A percentile compares a stretch with the other conserved stretches of the same genome.
These are phyloP conservation scores for Lycophotia porphyrea DNA, from an alignment of 2,888 invertebrate species.

Conservation along the genomic window DNA sequence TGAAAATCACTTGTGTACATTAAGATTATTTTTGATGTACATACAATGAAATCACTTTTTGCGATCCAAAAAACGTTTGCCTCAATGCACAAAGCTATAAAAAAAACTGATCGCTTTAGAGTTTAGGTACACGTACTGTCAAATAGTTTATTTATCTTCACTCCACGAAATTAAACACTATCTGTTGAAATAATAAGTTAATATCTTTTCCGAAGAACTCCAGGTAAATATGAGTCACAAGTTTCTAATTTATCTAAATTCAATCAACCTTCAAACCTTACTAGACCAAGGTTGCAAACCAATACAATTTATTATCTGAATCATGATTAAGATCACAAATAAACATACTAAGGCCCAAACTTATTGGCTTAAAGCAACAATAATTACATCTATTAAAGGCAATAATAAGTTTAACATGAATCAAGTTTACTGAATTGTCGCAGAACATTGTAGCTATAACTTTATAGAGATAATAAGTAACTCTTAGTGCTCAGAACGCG, in stretches of 20 bases:
- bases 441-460: conserved; percentile 18
- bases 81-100: too few relatives aligned
- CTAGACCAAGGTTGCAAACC: conserved; percentile 26
- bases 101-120: too few relatives aligned
- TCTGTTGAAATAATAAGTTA: neutral
- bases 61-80: too few relatives aligned
- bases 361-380: neutral
- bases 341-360: neutral
- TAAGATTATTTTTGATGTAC: too few relatives aligned
- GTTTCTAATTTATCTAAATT: conserved; percentile 19
- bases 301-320: conserved; percentile 32
- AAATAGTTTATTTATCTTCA: too few relatives aligned
- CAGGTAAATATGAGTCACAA: conserved; percentile 11
- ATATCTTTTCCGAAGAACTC: too few relatives aligned
- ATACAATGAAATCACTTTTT: too few relatives aligned
- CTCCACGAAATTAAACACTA: neutral
- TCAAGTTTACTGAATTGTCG: conserved; percentile 37
- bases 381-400: conserved; percentile 31
- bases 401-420: conserved; percentile 33
- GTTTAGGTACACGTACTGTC: too few relatives aligned
- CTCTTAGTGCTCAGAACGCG: conserved; percentile 67
- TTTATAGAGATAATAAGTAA: conserved; percentile 26
- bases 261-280: conserved; percentile 18
- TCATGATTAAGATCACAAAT: conserved; percentile 14
- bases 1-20: too few relatives aligned